phyloP scores from a whole-genome alignment of 2,113 vertebrate genomes.

The Aspiorhynchus laticeps region DNA sequence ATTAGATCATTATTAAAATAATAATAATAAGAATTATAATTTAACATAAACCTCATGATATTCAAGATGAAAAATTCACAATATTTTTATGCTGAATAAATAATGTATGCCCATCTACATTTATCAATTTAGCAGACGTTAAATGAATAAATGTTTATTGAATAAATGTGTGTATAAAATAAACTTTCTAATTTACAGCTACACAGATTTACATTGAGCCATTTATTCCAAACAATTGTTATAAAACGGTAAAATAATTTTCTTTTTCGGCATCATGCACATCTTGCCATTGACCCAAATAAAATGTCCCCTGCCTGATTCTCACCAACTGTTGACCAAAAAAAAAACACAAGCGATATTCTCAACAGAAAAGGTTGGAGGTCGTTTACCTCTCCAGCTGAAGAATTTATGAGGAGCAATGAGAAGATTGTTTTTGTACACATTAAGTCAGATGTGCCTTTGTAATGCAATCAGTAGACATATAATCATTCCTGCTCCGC shows the following conservation, averaged over 20 bases:
- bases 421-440: constrained; percentile 52
- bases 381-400: background rate
- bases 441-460: constrained; percentile 51
- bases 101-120: too few species aligned
- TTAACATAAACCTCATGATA: too few species aligned
- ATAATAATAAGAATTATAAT: too few species aligned
- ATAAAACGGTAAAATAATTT: background rate
- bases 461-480: constrained; percentile 58
- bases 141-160: too few species aligned
- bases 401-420: constrained; percentile 34
- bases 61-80: too few species aligned
- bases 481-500: constrained; percentile 53
- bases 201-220: background rate
- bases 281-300: background rate
- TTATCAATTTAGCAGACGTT: too few species aligned
- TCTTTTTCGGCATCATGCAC: background rate
- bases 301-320: background rate
- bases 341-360: background rate
- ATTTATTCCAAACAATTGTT: background rate
- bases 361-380: background rate
- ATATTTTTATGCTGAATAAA: too few species aligned
- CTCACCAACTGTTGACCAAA: background rate
- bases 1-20: too few species aligned
- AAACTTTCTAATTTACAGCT: too few species aligned
- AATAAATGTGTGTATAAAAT: too few species aligned